Evolutionary conservation across 2,888 invertebrate species (phyloP).

Genomic region (Auanema freiburgensis): DNA sequence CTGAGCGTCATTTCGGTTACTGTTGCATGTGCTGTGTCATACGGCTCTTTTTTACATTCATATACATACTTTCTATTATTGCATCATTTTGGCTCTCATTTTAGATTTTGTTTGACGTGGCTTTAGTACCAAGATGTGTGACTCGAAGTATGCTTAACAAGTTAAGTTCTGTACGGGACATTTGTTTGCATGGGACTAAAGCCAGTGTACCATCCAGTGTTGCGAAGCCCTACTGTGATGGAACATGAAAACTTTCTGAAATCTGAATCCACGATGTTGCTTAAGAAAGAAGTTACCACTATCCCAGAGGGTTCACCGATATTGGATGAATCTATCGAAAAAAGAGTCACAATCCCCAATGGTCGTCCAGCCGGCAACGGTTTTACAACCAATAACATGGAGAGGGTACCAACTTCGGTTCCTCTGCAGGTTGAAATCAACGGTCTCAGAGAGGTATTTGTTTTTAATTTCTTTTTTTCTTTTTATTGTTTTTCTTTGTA

Average conservation of each 20-base stretch:
- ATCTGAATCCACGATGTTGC: conserved; percentile 6
- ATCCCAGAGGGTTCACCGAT: conserved; percentile 19
- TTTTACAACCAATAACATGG: background rate
- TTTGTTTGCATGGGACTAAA: conserved; percentile 22
- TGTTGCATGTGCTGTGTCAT: conserved; percentile 2
- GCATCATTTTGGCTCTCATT: background rate
- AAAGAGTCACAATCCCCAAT: background rate
- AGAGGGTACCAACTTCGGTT: background rate
- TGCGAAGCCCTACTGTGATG: conserved; percentile 13
- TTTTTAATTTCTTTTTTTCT: background rate
- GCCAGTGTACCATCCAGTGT: conserved; percentile 7
- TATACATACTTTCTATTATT: background rate
- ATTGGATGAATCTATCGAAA: background rate
- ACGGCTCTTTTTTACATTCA: conserved; percentile 1
- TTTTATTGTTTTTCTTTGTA: background rate
- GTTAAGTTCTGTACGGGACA: background rate
- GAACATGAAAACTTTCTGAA: conserved; percentile 15
- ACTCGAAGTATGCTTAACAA: background rate
- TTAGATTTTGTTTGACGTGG: background rate
- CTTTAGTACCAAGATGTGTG: no score
- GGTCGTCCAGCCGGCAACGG: background rate
- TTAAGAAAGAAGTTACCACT: conserved; percentile 7
- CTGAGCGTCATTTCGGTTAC: background rate
- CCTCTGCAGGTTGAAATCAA: conserved; percentile 18
- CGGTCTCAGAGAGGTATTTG: conserved; percentile 13